phyloP scores from a whole-genome alignment of 2,113 vertebrate genomes.

The Brachyhypopomus occidentalis region DNA sequence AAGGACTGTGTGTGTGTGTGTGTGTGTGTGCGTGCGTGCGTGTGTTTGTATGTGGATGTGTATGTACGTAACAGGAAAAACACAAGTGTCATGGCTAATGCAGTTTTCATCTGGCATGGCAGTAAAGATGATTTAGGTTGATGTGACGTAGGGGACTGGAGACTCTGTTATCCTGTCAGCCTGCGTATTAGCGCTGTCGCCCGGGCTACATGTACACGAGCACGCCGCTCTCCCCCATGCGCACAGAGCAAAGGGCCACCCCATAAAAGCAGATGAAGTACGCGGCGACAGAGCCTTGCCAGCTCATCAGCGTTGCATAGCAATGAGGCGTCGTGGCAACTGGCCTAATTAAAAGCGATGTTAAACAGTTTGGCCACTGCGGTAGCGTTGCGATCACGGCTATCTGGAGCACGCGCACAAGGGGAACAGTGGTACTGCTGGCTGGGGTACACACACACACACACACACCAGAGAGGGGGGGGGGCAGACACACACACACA shows the following conservation, averaged over 20 bases:
- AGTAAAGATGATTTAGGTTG: slow-evolving; percentile 59
- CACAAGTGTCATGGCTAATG: slow-evolving; percentile 2
- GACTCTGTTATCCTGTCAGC: slow-evolving; percentile 62
- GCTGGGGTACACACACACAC: no score
- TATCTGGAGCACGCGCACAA: slow-evolving; percentile 2
- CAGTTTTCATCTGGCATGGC: slow-evolving; percentile 43
- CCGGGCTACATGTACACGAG: slow-evolving; percentile 11
- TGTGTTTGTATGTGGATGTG: background rate
- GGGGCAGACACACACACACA: no score
- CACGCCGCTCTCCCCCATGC: slow-evolving; percentile 7
- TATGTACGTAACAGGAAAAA: background rate
- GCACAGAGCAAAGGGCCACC: slow-evolving; percentile 33
- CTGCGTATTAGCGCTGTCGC: slow-evolving; percentile 58
- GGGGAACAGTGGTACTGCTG: no score
- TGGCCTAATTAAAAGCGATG: slow-evolving; percentile 73
- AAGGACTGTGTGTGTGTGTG: slow-evolving; percentile 11
- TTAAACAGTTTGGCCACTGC: slow-evolving; percentile 67
- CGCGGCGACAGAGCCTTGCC: slow-evolving; percentile 52
- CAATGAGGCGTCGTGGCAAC: slow-evolving; percentile 61
- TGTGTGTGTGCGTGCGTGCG: background rate
- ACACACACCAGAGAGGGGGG: background rate
- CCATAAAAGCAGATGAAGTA: slow-evolving; percentile 50
- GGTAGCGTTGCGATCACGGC: slow-evolving; percentile 57
- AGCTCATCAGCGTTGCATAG: slow-evolving; percentile 64
- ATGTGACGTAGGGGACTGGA: slow-evolving; percentile 47